Evolutionary conservation across 1,140 invertebrate species (phyloP), one percentile per base, ranked within the genome.

Genomic region (Ceratina japonica): DNA sequence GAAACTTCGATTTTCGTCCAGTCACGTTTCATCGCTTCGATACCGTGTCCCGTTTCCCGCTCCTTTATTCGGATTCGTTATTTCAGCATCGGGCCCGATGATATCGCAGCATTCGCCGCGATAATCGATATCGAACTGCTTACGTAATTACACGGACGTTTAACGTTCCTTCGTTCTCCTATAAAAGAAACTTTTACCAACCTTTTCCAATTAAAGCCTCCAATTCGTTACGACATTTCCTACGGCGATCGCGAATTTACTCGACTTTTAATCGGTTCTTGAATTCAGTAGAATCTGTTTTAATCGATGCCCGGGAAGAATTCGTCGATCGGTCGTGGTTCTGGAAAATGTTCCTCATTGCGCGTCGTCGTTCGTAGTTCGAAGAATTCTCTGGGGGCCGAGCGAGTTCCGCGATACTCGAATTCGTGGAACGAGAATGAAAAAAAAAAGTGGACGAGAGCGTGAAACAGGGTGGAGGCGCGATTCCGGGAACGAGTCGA

Each of bases 11-110:
- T 44, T 90, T 90, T 88, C 87, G 87, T 79, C 84, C 75, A 90
- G 90, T 91, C 91, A 91, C 87, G 89, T 89, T 89, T 91, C 90
- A 90, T 89, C 89, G 86, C 85, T 87, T 81, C 79, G 83, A 85
- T 85, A 87, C 88, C 83, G 22, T 71, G 78, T 66, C 74, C 70
- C 64, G 64, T 82, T 65, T 83, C 79, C 85, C 68, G 80, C 79
- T 75, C 85, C 84, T 87, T 44, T 88, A 89, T 88, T 90, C 86
- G 87, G 86, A 86, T 86, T 87, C 81, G 81, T 89, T 87, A 88
- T 72, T 86, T 87, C 80, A 84, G 76, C 86, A 86, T 87, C 86
- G 84, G 2, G 85, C 83, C 81, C 86, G 80, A 87, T 87, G 81
- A 82, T 81, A 87, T 86, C 83, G 75, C 80, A 79, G 75, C 80